phyloP scores from a whole-genome alignment of 2,888 invertebrate genomes.

The Apotomis turbidana region DNA sequence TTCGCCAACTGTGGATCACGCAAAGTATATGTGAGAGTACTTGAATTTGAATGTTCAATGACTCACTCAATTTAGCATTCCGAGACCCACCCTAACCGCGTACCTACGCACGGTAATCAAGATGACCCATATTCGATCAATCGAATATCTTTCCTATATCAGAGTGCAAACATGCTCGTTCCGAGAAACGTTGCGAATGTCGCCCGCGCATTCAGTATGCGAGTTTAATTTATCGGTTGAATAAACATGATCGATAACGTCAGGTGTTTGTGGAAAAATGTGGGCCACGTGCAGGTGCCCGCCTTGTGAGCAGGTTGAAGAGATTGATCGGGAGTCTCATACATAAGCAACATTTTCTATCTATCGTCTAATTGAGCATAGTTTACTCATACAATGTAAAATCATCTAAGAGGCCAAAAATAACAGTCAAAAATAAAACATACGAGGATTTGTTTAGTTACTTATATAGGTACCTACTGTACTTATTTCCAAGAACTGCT shows the following conservation, averaged over 20 bases:
- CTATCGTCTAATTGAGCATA: no score
- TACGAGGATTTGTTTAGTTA: no score
- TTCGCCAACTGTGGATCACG: no score
- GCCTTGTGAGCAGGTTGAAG: slow-evolving; percentile 17
- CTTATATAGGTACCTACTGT: no score
- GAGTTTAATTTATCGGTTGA: slow-evolving; percentile 51
- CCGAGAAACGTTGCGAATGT: slow-evolving; percentile 55
- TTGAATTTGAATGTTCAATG: slow-evolving; percentile 4
- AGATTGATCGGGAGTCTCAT: background rate
- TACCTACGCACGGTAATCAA: slow-evolving; percentile 31
- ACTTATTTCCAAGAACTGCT: no score
- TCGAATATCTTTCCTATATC: slow-evolving; percentile 42
- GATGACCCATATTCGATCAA: slow-evolving; percentile 43
- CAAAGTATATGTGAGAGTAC: no score
- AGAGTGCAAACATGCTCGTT: slow-evolving; percentile 54
- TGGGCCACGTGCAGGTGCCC: slow-evolving; percentile 57
- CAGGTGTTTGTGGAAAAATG: slow-evolving; percentile 54
- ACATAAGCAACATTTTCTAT: no score
- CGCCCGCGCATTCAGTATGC: slow-evolving; percentile 38
- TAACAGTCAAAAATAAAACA: no score
- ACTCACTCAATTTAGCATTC: slow-evolving; percentile 30
- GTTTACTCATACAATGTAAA: no score
- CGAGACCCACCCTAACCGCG: slow-evolving; percentile 33
- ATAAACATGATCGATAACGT: slow-evolving; percentile 56
- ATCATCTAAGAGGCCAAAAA: no score